Percentiles rank a stretch among this genome's conserved stretches.
phyloP scores from a whole-genome alignment of 2,113 vertebrate species.

The Nibea albiflora region DNA sequence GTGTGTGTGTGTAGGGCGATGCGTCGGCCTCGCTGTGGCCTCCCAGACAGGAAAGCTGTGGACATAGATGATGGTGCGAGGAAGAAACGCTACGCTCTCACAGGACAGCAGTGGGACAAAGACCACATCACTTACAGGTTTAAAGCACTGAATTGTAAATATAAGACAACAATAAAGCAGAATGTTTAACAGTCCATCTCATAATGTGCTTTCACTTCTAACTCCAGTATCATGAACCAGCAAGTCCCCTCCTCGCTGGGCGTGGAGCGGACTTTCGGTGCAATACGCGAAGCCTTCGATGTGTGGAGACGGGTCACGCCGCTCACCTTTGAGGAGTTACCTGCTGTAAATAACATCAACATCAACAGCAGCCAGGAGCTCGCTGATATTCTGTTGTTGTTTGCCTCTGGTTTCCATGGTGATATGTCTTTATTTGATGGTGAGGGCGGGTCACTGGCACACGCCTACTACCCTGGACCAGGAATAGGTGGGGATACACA shows the following conservation, averaged over 20 bases:
- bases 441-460: constrained; percentile 93
- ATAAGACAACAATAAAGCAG: rapidly evolving
- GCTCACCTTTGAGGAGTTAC: constrained; percentile 89
- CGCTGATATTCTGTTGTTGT: constrained; percentile 92
- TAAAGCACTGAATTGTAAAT: neutral
- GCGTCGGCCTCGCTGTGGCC: constrained; percentile 93
- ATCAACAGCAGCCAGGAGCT: constrained; percentile 87
- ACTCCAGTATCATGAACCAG: constrained; percentile 90
- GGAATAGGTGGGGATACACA: constrained; percentile 95
- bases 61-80: constrained; percentile 82
- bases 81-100: constrained; percentile 89
- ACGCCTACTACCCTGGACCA: constrained; percentile 95
- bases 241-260: constrained; percentile 85
- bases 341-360: constrained; percentile 82
- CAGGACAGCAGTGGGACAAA: constrained; percentile 90
- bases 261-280: constrained; percentile 80
- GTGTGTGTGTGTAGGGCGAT: constrained; percentile 86
- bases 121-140: constrained; percentile 93
- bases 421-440: constrained; percentile 98
- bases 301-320: constrained; percentile 92
- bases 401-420: constrained; percentile 96
- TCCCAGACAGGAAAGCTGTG: constrained; percentile 88
- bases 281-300: constrained; percentile 88
- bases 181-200: neutral
- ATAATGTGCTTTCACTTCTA: neutral